phyloP scores from a whole-genome alignment of 1,140 invertebrate species.

The Acromyrmex charruanus region DNA sequence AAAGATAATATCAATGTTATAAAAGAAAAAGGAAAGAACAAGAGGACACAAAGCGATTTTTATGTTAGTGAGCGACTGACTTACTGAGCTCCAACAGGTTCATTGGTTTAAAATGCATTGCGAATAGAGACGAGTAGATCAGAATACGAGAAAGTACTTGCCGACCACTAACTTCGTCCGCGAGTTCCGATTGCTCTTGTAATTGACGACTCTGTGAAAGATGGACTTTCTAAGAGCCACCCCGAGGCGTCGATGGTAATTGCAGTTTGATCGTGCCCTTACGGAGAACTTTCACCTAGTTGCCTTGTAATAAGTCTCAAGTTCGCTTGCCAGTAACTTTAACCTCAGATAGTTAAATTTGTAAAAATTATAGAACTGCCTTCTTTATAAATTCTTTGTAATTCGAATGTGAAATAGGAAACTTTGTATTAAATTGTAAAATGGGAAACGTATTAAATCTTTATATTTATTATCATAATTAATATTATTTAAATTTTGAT shows the following conservation, averaged over 20 bases:
- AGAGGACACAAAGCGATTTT: neutral
- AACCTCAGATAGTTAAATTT: conserved; percentile 34
- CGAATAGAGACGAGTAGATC: conserved; percentile 52
- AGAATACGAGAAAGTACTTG: conserved; percentile 67
- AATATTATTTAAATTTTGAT: neutral
- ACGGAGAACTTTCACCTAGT: conserved; percentile 68
- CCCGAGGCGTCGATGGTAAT: conserved; percentile 61
- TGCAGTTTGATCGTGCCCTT: conserved; percentile 69
- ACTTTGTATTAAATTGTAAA: neutral
- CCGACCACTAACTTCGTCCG: conserved; percentile 36
- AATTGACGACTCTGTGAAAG: conserved; percentile 71
- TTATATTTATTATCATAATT: too few species aligned
- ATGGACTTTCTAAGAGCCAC: conserved; percentile 58
- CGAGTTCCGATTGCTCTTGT: conserved; percentile 74
- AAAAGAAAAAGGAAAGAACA: neutral
- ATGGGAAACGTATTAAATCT: neutral
- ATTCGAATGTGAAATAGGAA: conserved; percentile 1
- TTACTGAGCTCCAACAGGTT: conserved; percentile 66
- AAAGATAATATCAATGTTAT: conserved; percentile 19
- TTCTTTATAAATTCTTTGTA: conserved; percentile 17
- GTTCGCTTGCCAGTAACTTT: conserved; percentile 38
- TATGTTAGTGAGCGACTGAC: neutral
- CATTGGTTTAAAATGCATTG: conserved; percentile 56
- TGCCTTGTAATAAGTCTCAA: conserved; percentile 56
- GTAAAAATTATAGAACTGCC: conserved; percentile 41